Evolutionary conservation across 2,113 vertebrate species (phyloP), one percentile per base, ranked within the genome.

Genomic region (Atherinomorus stipes): DNA sequence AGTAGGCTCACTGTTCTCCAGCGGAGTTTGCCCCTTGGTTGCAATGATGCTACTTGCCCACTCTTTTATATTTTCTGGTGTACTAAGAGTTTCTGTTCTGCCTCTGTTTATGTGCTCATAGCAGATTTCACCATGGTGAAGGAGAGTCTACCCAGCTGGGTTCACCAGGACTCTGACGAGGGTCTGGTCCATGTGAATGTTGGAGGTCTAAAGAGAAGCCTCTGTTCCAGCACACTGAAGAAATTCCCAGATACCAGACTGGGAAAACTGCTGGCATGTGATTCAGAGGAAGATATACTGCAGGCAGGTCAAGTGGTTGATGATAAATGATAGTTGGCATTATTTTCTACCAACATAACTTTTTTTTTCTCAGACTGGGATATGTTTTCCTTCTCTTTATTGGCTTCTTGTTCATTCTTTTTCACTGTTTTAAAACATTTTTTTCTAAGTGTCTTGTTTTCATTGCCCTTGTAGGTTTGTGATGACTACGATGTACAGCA

Each of bases 171-270:
- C 77, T 84, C 94, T 0, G 94, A 94, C 25, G 96, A 97, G 53
- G 92, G 92, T 44, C 93, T 95, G 49, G 94, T 99, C 82, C 95
- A 96, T 65, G 95, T 99, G 84, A 99, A 99, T 18, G 96, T 99
- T 1, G 98, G 98, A 0, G 98, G 98, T 0, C 91, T 99, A 90
- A 94, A 95, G 80, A 89, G 94, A 79, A 95, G 93, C 69, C 93
- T 99, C 40, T 96, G 95, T 71, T 96, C 95, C 42, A 96, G 92
- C 23, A 95, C 96, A 1, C 87, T 99, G 74, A 95, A 92, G 78
- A 96, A 95, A 60, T 99, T 99, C 86, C 98, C 98, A 0, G 95
- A 98, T 84, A 99, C 97, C 11, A 93, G 98, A 19, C 92, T 99
- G 74, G 97, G 97, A 0, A 96, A 96, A n/a, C 93, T 99, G 86